A percentile compares a stretch with the other conserved stretches of the same genome.
Evolutionary conservation across 2,888 invertebrate species (phyloP).

Genomic region (Alloscopus bannaensis): DNA sequence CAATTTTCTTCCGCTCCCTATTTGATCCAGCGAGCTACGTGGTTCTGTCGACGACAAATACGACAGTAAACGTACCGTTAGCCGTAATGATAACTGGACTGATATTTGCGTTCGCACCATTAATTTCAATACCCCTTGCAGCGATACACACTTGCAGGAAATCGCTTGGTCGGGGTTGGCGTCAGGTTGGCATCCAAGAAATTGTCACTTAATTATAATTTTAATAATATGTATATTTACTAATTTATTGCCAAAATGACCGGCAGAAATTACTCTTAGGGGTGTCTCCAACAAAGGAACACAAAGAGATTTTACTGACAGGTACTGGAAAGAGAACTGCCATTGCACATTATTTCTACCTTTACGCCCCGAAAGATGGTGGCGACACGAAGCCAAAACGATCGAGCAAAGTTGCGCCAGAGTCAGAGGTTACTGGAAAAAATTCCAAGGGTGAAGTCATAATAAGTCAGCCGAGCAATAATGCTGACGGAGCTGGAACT

Average conservation of each 20-base stretch:
- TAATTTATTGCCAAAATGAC: too few relatives aligned
- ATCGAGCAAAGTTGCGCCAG: constrained; percentile 11
- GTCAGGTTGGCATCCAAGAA: background rate
- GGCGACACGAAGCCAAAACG: background rate
- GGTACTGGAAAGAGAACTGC: constrained; percentile 30
- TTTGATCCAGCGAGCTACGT: background rate
- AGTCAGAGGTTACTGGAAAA: too few relatives aligned
- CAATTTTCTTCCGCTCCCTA: background rate
- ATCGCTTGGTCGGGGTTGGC: background rate
- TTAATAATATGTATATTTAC: background rate
- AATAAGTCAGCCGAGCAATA: too few relatives aligned
- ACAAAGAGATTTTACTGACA: constrained; percentile 1
- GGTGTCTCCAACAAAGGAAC: constrained; percentile 31
- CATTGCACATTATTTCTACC: constrained; percentile 26
- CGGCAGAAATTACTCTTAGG: constrained; percentile 20
- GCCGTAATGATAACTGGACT: background rate
- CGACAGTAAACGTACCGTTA: background rate
- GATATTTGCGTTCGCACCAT: background rate
- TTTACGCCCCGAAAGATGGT: background rate
- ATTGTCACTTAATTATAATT: background rate
- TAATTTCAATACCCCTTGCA: background rate
- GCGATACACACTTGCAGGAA: background rate
- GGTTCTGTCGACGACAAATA: background rate
- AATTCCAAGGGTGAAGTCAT: too few relatives aligned
- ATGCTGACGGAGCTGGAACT: too few relatives aligned